These are phyloP conservation scores for Linnaemya vulpina DNA, from an alignment of 2,888 invertebrate genomes.

Conservation along the genomic window DNA sequence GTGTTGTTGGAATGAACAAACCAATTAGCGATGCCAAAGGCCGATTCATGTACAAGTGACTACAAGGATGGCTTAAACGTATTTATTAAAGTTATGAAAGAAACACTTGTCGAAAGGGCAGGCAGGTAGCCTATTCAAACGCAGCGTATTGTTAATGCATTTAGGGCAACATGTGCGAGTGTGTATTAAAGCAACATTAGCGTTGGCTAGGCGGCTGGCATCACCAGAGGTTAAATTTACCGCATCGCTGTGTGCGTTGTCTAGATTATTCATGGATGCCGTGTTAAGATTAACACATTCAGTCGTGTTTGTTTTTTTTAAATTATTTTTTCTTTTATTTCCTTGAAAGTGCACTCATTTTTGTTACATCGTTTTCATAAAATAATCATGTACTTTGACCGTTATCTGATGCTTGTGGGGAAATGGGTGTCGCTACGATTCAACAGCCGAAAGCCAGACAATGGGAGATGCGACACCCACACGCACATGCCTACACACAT, in stretches of 20 bases:
- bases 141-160: background rate
- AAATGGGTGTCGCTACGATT: background rate
- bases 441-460: constrained; percentile 20
- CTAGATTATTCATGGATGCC: constrained; percentile 3
- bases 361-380: background rate
- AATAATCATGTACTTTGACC: constrained; percentile 20
- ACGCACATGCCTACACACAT: background rate
- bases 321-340: background rate
- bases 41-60: background rate
- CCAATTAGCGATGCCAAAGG: background rate
- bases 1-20: background rate
- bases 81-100: background rate
- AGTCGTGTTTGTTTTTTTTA: background rate
- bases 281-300: constrained; percentile 41
- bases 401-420: constrained; percentile 1
- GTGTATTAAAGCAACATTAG: too few relatives aligned
- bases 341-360: constrained; percentile 11
- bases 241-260: background rate
- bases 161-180: too few relatives aligned
- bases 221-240: constrained; percentile 3
- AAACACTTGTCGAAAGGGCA: background rate
- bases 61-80: background rate
- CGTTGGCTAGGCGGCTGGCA: background rate
- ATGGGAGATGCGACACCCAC: background rate
- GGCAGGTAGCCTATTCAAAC: background rate